These are phyloP conservation scores for Xyrichtys novacula DNA, from an alignment of 2,797 vertebrate genomes.

Conservation along the genomic window DNA sequence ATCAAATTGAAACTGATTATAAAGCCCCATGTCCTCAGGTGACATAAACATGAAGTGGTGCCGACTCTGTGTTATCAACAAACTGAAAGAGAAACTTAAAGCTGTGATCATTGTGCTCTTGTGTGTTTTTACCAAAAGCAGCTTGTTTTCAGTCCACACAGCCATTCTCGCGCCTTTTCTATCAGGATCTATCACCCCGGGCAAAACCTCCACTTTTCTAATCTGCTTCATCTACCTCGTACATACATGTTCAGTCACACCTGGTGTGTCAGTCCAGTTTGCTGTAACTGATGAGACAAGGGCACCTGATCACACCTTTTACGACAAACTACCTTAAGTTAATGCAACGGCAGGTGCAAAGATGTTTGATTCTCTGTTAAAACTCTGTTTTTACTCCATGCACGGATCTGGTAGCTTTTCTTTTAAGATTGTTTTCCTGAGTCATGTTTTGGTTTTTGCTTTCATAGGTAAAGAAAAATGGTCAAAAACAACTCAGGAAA, in stretches of 20 bases:
- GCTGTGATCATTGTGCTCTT: neutral
- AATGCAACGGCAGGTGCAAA: too few relatives aligned
- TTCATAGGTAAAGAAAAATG: too few relatives aligned
- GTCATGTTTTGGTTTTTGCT: too few relatives aligned
- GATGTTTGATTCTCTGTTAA: too few relatives aligned
- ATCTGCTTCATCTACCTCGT: neutral
- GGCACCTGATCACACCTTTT: neutral
- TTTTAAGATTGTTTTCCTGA: too few relatives aligned
- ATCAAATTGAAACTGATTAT: neutral
- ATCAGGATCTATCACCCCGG: neutral
- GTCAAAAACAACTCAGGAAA: too few relatives aligned
- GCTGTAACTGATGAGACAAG: neutral
- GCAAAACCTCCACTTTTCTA: constrained; percentile 6
- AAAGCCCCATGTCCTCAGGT: neutral
- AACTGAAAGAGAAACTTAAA: neutral
- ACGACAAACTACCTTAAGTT: too few relatives aligned
- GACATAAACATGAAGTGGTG: constrained; percentile 1
- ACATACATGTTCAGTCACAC: constrained; percentile 1
- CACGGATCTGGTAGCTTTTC: too few relatives aligned
- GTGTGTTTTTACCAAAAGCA: constrained; percentile 6
- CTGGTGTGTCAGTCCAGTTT: neutral
- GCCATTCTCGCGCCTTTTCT: neutral
- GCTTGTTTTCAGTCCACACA: constrained; percentile 2
- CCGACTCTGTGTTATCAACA: neutral
- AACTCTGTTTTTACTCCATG: too few relatives aligned